Base-by-base conservation (phyloP, 2,888 invertebrate species). In the Andrena fulva region DNA sequence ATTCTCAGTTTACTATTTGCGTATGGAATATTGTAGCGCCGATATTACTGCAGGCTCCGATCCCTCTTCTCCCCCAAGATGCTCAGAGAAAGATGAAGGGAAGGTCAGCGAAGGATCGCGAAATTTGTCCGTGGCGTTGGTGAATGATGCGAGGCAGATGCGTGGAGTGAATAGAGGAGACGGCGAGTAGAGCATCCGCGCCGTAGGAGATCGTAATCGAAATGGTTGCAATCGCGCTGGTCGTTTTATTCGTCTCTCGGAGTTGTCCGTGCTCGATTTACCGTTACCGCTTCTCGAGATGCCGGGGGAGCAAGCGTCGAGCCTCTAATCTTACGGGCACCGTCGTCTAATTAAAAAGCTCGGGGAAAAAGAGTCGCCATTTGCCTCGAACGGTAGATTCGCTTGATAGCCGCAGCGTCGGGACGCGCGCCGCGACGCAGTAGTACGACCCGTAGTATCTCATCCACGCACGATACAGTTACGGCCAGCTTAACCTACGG, bases 181-280 rank as follows among this genome's bases (percentile, higher is more conserved):
- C 10, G n/a, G 12, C 50, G 35, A 48, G 20, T 12, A 54, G 29
- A 7, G 68, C 16, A 75, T 80, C 48, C 10, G 59, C 71, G 60
- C 60, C 69, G 71, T 24, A 8, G 31, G 20, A 48, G 74, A 83
- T 83, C 33, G 73, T 68, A 68, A 83, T 82, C 83, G 82, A 81
- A 81, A 70, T 77, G 59, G 68, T 74, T 71, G 71, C 76, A 62
- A 62, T 4, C 84, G 75, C 50, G 10, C 35, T 16, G 48, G 70
- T 75, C 66, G 77, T 79, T 80, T 75, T 77, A 64, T 72, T 84
- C 71, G 80, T 48, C 52, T 31, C 56, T 27, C 27, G 63, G 70
- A 68, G 64, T 85, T 85, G 89, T 86, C 89, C 84, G 89, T 85
- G 89, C 88, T 81, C 86, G 85, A 85, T 89, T 90, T 90, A 90